These are phyloP conservation scores for Rhegmatorhina hoffmannsi DNA, from an alignment of 2,113 vertebrate species.

Conservation along the genomic window DNA sequence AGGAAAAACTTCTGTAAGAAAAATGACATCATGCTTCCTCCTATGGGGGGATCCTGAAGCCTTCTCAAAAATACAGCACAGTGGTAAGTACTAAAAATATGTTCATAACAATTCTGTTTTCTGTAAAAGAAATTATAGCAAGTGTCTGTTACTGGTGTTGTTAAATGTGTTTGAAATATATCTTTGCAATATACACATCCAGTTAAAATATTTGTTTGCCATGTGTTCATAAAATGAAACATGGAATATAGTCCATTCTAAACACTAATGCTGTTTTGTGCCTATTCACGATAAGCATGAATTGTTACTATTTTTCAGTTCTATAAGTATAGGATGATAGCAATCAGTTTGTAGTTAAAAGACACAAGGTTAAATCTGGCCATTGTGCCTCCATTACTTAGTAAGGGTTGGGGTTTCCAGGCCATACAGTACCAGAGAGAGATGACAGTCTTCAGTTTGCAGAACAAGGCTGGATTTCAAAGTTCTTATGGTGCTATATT, in stretches of 20 bases:
- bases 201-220: background rate
- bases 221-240: background rate
- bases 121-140: background rate
- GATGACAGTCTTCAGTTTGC: background rate
- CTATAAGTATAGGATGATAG: background rate
- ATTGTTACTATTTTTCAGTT: background rate
- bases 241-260: background rate
- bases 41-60: background rate
- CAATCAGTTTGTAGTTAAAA: background rate
- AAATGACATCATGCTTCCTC: background rate
- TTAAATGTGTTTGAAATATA: background rate
- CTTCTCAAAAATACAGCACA: background rate
- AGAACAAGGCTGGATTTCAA: background rate
- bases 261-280: background rate
- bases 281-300: background rate
- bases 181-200: background rate
- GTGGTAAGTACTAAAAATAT: conserved; percentile 37
- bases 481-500: background rate
- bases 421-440: background rate
- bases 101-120: background rate
- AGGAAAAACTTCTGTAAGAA: conserved; percentile 32
- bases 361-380: background rate
- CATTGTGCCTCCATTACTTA: background rate
- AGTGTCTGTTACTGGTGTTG: background rate
- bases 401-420: background rate